Base-by-base conservation (phyloP, 2,888 invertebrate species). In the Thereva unica region DNA sequence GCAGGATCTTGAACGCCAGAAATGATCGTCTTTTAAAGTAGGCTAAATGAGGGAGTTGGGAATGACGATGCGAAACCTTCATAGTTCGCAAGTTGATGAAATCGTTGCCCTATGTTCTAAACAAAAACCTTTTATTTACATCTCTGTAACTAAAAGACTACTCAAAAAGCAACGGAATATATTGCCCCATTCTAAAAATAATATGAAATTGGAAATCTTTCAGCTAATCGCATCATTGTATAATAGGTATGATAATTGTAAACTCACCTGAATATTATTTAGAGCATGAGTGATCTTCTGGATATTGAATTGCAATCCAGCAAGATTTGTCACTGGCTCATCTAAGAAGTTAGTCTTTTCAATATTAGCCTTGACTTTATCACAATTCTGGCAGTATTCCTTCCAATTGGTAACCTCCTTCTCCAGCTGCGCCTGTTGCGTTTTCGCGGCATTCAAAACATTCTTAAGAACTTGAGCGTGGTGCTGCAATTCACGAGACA, bases 361-460 rank as follows among this genome's bases (percentile, higher is more conserved):
- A 73, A 95, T 83, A 23, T 90, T 87, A 5, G 88, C 86, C 75
- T 86, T 87, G 3, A 93, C 90, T 76, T 91, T 90, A 66, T 92
- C 91, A 75, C 91, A 83, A 34, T 88, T 85, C 74, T 89, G 88
- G 68, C 87, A 87, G 79, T 92, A 96, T 76, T 92, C 90, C 75
- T 90, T 90, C 92, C 94, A 95, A 64, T 91, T 88, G 73, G 91
- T 90, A 8, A 89, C 84, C 73, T 92, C 91, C 77, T 92, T 90
- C 76, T 95, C 93, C 69, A 96, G 79, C 69, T 89, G 87, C 0
- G 90, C 90, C 75, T 88, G 87, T 71, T 90, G 89, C 1, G 90
- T 90, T 74, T 92, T 91, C 0, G 95, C 94, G 3, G 89, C 89
- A 76, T 92, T 91, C 71, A 93, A 80, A 0, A 91, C 92, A 72